Percentiles rank a stretch among this genome's conserved stretches.
These are phyloP conservation scores for Stylophora pistillata DNA, from an alignment of 64 coral and sea anemone genomes.

Conservation along the genomic window DNA sequence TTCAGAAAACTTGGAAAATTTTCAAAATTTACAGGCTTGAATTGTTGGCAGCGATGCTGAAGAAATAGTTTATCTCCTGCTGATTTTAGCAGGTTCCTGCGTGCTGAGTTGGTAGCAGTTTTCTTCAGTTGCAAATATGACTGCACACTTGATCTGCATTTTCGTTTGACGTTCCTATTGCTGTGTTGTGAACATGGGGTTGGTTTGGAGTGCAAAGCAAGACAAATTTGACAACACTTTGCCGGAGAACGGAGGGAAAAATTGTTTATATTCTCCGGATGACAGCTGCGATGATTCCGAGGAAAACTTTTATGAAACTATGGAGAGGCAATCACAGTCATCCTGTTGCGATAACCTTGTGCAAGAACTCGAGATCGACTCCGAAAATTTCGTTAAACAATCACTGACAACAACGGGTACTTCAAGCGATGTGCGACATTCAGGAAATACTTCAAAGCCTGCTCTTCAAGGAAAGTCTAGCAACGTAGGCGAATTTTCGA, in stretches of 20 bases:
- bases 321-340: background rate
- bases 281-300: background rate
- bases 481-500: background rate
- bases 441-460: background rate
- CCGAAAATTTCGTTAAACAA: background rate
- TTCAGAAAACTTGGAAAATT: conserved; percentile 6
- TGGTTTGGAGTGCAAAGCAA: background rate
- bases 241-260: background rate
- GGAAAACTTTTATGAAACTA: conserved; percentile 26
- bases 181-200: background rate
- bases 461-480: background rate
- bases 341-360: background rate
- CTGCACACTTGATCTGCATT: background rate
- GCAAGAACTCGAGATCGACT: background rate
- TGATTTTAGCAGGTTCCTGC: background rate
- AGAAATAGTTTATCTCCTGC: background rate
- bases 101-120: background rate
- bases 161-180: background rate
- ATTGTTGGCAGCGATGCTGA: background rate
- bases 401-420: background rate
- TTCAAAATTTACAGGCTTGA: background rate
- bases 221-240: background rate
- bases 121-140: conserved; percentile 13
- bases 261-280: background rate
- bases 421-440: background rate